Percentiles rank a stretch among this genome's conserved stretches.
Evolutionary conservation across 2,888 invertebrate species (phyloP).

Genomic region (Ophioninae sp.): DNA sequence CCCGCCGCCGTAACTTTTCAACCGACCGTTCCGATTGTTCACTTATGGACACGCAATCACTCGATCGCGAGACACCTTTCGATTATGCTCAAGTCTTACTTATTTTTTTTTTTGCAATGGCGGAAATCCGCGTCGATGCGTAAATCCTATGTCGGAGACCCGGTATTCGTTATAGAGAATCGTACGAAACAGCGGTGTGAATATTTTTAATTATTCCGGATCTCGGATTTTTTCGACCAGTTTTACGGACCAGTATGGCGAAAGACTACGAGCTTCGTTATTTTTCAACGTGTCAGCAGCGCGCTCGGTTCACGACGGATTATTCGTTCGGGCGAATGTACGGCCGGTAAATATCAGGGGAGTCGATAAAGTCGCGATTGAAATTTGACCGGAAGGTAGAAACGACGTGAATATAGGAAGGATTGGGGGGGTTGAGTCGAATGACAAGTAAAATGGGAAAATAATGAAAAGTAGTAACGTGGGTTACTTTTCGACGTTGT

Average conservation of each 20-base stretch:
- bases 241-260: neutral
- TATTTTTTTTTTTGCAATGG: neutral
- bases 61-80: neutral
- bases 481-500: neutral
- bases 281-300: neutral
- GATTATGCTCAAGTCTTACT: neutral
- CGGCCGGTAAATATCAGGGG: neutral
- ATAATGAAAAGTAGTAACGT: neutral
- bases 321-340: neutral
- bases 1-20: conserved; percentile 2
- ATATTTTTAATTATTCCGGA: neutral
- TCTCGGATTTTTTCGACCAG: neutral
- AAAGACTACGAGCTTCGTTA: neutral
- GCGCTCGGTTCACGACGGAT: neutral
- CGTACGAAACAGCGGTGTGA: neutral
- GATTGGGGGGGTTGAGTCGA: neutral
- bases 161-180: neutral
- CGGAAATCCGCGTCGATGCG: neutral
- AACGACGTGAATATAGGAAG: neutral
- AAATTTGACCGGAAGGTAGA: neutral
- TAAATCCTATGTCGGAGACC: conserved; percentile 4
- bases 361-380: neutral
- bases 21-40: neutral
- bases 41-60: neutral
- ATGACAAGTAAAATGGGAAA: neutral